A percentile compares a stretch with the other conserved stretches of the same genome.
Conservation (phyloP, 1,140 invertebrate species). For the Apis laboriosa region DNA sequence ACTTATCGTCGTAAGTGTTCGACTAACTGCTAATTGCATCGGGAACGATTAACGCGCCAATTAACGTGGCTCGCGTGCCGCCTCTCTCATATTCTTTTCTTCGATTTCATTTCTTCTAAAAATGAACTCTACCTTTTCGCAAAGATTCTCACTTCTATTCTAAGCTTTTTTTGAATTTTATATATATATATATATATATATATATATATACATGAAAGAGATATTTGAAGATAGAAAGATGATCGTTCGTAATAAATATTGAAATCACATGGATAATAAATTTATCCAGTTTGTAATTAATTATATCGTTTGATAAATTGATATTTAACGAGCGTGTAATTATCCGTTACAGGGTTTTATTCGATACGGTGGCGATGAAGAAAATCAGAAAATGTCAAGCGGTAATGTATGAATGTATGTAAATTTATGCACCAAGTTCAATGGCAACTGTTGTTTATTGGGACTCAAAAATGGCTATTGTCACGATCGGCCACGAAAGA, state of each 20-base stretch:
- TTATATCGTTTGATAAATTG: neutral
- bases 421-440: constrained; percentile 24
- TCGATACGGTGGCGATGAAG: neutral
- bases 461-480: constrained; percentile 47
- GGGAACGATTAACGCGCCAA: constrained; percentile 35
- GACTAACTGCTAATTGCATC: constrained; percentile 39
- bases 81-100: neutral
- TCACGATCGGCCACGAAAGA: constrained; percentile 31
- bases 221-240: neutral
- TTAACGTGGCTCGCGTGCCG: constrained; percentile 20
- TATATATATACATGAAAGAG: no score
- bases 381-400: neutral
- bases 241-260: neutral
- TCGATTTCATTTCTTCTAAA: neutral
- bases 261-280: neutral
- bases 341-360: neutral
- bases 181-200: no score
- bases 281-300: neutral
- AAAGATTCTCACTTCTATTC: neutral
- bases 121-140: neutral
- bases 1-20: constrained; percentile 26
- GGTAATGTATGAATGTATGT: neutral
- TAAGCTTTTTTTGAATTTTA: neutral
- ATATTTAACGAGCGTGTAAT: neutral
- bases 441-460: constrained; percentile 36